These are phyloP conservation scores for Trichonephila clavata DNA, from an alignment of 1,140 invertebrate genomes.

Conservation along the genomic window DNA sequence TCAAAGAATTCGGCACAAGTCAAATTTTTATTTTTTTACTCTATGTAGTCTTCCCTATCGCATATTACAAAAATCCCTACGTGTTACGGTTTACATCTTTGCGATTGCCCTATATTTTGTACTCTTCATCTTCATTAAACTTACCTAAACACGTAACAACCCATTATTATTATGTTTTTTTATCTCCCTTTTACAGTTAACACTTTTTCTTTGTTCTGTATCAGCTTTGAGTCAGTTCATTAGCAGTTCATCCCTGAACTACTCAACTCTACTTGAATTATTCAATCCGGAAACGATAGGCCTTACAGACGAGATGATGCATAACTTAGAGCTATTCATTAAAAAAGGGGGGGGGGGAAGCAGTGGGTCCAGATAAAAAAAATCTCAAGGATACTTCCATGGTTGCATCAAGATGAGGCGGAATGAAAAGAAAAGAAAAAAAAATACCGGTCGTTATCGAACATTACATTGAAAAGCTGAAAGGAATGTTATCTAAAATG, in stretches of 20 bases:
- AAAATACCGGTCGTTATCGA: conserved; percentile 15
- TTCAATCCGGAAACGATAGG: not conserved
- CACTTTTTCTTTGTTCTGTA: not conserved
- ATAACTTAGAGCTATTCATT: too few relatives aligned
- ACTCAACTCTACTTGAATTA: not conserved
- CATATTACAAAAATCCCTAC: not conserved
- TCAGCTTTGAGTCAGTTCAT: not conserved
- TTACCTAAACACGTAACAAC: not conserved
- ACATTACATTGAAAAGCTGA: not conserved
- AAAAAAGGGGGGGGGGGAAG: not conserved
- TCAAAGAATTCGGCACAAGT: too few relatives aligned
- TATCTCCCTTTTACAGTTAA: not conserved
- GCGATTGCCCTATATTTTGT: not conserved
- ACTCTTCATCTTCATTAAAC: not conserved
- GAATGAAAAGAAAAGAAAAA: too few relatives aligned
- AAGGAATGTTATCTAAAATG: not conserved
- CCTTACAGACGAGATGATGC: too few relatives aligned
- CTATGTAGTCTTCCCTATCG: not conserved
- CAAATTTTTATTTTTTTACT: too few relatives aligned
- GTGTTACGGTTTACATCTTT: not conserved
- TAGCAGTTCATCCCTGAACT: not conserved
- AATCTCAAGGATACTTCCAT: not conserved
- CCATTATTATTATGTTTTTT: not conserved
- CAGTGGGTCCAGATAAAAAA: not conserved
- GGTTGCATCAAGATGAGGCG: not conserved